Conservation (phyloP, 2,888 invertebrate species). For the Andrena praecox region DNA sequence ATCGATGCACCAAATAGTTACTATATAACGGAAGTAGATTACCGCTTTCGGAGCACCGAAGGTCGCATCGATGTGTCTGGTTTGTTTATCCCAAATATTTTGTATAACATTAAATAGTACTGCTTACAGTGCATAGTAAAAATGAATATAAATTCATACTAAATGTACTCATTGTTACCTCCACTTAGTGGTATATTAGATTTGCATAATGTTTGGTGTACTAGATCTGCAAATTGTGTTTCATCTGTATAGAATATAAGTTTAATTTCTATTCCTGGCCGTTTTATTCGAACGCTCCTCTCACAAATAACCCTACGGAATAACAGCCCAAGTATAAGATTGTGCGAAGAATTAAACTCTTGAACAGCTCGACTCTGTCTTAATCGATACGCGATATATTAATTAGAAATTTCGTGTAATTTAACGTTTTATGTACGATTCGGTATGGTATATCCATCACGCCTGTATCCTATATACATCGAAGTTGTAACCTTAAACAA, state of each 20-base stretch:
- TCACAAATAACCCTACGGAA: not conserved
- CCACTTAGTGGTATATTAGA: slow-evolving; percentile 14
- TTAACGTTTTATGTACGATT: not conserved
- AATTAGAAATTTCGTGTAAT: not conserved
- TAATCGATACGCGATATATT: not conserved
- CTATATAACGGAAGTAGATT: slow-evolving; percentile 16
- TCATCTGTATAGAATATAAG: slow-evolving; percentile 23
- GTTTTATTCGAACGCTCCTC: slow-evolving; percentile 17
- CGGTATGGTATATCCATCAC: no score
- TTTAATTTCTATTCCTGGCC: not conserved
- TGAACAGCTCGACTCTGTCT: not conserved
- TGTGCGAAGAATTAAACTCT: slow-evolving; percentile 20
- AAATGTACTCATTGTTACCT: slow-evolving; percentile 31
- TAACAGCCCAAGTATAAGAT: slow-evolving; percentile 23
- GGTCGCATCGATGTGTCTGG: not conserved
- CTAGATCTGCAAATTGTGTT: slow-evolving; percentile 20
- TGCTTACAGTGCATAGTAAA: slow-evolving; percentile 20
- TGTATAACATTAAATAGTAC: slow-evolving; percentile 23
- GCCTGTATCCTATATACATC: no score
- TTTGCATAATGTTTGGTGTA: slow-evolving; percentile 12
- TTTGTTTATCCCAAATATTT: slow-evolving; percentile 38
- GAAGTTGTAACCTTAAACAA: no score
- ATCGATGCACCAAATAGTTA: slow-evolving; percentile 30
- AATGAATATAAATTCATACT: slow-evolving; percentile 20
- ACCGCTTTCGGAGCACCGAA: slow-evolving; percentile 1